These are phyloP conservation scores for Leptopilina boulardi DNA, from an alignment of 1,140 invertebrate species.

Conservation along the genomic window DNA sequence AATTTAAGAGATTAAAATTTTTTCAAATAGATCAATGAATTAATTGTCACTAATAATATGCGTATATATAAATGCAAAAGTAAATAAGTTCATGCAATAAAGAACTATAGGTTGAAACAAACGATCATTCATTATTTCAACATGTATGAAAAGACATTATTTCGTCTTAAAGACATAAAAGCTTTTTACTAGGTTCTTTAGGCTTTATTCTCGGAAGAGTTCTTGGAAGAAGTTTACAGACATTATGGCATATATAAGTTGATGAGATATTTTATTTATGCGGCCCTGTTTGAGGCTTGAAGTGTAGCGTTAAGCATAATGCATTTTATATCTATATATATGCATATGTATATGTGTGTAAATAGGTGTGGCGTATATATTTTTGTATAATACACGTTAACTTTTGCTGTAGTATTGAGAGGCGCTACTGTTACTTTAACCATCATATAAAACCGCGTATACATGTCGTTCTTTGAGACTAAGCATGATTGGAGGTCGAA, in stretches of 20 bases:
- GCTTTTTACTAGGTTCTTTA: not conserved
- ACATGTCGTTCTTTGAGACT: not conserved
- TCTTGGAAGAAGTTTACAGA: not conserved
- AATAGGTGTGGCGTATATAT: slow-evolving; percentile 26
- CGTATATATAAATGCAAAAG: too few species aligned
- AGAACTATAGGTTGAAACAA: too few species aligned
- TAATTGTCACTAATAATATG: too few species aligned
- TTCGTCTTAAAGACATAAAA: not conserved
- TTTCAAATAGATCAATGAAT: too few species aligned
- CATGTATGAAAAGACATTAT: not conserved
- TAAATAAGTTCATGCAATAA: too few species aligned
- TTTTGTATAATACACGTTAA: not conserved
- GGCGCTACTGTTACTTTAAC: not conserved
- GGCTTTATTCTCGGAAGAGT: not conserved
- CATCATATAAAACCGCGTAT: not conserved
- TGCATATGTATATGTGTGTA: not conserved
- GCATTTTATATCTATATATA: not conserved
- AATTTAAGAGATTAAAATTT: too few species aligned
- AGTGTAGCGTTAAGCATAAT: slow-evolving; percentile 2
- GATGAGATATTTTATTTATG: not conserved
- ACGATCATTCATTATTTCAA: too few species aligned
- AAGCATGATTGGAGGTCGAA: not conserved
- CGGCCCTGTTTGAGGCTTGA: not conserved
- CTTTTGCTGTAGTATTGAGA: not conserved
- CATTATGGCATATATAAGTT: slow-evolving; percentile 4